phyloP scores from a whole-genome alignment of 2,113 vertebrate genomes.

The Tinamus guttatus region DNA sequence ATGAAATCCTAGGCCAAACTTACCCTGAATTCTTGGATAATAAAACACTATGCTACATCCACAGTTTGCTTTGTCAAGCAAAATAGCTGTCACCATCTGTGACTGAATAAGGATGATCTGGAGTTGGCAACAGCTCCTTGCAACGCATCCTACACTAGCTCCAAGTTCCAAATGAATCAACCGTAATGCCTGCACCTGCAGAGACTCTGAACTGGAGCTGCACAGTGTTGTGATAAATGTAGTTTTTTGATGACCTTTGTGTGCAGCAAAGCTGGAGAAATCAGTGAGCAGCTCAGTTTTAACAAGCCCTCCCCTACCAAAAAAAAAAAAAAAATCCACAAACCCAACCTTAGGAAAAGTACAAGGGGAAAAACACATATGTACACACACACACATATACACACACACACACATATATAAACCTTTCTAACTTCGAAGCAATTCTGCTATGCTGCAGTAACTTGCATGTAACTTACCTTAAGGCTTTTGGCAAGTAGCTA shows the following conservation, averaged over 20 bases:
- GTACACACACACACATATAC: no score
- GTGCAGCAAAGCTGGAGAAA: not conserved
- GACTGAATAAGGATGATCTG: constrained; percentile 66
- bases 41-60: constrained; percentile 12
- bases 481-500: not conserved
- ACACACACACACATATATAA: no score
- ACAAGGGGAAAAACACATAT: not conserved
- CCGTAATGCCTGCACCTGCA: not conserved
- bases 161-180: not conserved
- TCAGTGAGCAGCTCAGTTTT: not conserved
- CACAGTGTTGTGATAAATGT: fast-evolving
- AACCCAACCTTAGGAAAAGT: not conserved
- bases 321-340: not conserved
- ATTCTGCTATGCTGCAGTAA: not conserved
- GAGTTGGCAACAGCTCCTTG: constrained; percentile 44
- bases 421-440: not conserved
- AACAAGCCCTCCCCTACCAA: not conserved
- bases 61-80: constrained; percentile 66
- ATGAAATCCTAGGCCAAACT: not conserved
- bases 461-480: no score
- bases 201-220: not conserved
- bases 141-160: not conserved
- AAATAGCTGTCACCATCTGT: constrained; percentile 64
- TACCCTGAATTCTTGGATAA: constrained; percentile 8
- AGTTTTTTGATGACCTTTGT: not conserved